phyloP scores from a whole-genome alignment of 1,140 invertebrate species.

The Temnothorax longispinosus region DNA sequence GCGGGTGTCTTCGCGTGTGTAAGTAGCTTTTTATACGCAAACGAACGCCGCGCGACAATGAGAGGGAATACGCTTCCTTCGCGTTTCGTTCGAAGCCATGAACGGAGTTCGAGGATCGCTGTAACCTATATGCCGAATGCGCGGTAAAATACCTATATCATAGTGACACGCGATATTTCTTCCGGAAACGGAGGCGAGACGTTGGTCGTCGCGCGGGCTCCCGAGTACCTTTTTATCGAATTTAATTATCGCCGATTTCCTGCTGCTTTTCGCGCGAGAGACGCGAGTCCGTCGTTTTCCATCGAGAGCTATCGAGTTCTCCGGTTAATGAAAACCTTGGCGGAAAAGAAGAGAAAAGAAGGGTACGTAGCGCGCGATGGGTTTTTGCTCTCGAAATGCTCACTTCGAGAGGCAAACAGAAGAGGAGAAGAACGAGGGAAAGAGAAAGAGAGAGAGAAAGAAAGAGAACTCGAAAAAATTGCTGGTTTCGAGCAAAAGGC shows the following conservation, averaged over 20 bases:
- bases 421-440: neutral
- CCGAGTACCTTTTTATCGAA: conserved; percentile 27
- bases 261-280: neutral
- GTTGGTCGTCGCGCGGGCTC: neutral
- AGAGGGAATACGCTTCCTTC: conserved; percentile 3
- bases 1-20: neutral
- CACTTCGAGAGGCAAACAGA: neutral
- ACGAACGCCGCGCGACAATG: neutral
- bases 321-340: conserved; percentile 69
- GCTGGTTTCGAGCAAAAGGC: conserved; percentile 27
- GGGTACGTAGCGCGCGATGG: neutral
- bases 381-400: neutral
- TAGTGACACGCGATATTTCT: conserved; percentile 36
- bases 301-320: conserved; percentile 44
- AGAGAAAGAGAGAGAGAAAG: neutral
- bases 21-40: conserved; percentile 36
- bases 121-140: neutral
- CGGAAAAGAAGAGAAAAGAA: conserved; percentile 40
- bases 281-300: neutral
- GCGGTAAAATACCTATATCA: neutral
- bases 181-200: conserved; percentile 10
- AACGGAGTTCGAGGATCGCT: neutral
- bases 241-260: conserved; percentile 56
- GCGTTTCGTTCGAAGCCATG: neutral
- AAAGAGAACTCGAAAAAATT: neutral